Conservation (phyloP, 2,888 invertebrate genomes). For the Acanthosoma haemorrhoidale region DNA sequence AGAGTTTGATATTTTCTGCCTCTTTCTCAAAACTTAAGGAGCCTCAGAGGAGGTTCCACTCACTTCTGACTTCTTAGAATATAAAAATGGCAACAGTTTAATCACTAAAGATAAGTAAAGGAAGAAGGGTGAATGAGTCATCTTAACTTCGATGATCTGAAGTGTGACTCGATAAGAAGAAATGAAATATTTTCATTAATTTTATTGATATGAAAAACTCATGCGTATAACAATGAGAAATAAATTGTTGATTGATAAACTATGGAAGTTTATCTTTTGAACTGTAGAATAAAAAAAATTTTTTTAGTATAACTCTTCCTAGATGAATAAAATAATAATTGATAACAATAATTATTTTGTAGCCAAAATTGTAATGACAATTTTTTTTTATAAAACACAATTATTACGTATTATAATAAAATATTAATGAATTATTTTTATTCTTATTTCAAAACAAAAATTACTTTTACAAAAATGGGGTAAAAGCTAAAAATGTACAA, state of each 20-base stretch:
- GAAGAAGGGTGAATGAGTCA: no score
- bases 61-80: no score
- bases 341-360: background rate
- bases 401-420: slow-evolving; percentile 1
- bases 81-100: no score
- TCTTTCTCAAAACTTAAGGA: no score
- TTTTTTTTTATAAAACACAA: background rate
- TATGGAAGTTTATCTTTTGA: background rate
- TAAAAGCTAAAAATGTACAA: slow-evolving; percentile 1
- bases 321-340: background rate
- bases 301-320: background rate
- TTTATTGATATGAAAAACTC: background rate
- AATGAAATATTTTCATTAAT: no score
- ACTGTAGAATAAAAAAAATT: background rate
- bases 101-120: no score
- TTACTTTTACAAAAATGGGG: background rate
- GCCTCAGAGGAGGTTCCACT: no score
- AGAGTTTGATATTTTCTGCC: no score
- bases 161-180: no score
- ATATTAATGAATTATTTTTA: background rate
- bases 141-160: no score
- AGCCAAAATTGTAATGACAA: background rate
- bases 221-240: background rate
- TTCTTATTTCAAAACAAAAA: background rate
- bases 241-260: background rate